phyloP scores from a whole-genome alignment of 2,797 vertebrate species.

The Sciurus carolinensis region DNA sequence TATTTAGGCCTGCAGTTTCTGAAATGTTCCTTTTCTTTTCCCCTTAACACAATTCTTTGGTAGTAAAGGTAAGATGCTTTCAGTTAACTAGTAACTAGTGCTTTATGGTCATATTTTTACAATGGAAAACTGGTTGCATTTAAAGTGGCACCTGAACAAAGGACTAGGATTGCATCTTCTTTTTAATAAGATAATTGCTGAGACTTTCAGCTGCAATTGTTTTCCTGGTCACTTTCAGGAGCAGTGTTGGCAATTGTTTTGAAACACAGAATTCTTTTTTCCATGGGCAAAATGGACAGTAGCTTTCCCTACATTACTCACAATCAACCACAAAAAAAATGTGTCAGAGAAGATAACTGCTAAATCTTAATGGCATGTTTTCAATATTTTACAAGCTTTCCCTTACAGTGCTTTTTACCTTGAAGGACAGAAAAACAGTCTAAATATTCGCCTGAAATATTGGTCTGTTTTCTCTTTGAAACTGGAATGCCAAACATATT shows the following conservation, averaged over 20 bases:
- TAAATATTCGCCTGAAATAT: not conserved
- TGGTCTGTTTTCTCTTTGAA: constrained; percentile 50
- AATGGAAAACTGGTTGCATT: not conserved
- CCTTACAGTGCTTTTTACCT: not conserved
- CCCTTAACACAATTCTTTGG: not conserved
- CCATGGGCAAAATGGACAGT: not conserved
- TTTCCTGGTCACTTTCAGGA: not conserved
- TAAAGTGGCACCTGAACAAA: not conserved
- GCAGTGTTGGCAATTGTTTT: not conserved
- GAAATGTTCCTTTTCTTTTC: not conserved
- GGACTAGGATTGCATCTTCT: not conserved
- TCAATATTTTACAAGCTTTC: constrained; percentile 21
- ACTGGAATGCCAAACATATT: constrained; percentile 58
- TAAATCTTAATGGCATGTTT: not conserved
- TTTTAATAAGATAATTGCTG: not conserved
- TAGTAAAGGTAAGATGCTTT: not conserved
- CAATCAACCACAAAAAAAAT: not conserved
- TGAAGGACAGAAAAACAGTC: not conserved
- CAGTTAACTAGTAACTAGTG: not conserved
- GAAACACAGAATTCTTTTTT: not conserved
- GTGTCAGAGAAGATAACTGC: not conserved
- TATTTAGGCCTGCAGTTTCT: not conserved
- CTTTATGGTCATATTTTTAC: not conserved
- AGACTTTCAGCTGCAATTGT: not conserved
- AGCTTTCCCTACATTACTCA: not conserved